phyloP scores from a whole-genome alignment of 92 coral and sea anemone species.

The Epizoanthus illoricatus region DNA sequence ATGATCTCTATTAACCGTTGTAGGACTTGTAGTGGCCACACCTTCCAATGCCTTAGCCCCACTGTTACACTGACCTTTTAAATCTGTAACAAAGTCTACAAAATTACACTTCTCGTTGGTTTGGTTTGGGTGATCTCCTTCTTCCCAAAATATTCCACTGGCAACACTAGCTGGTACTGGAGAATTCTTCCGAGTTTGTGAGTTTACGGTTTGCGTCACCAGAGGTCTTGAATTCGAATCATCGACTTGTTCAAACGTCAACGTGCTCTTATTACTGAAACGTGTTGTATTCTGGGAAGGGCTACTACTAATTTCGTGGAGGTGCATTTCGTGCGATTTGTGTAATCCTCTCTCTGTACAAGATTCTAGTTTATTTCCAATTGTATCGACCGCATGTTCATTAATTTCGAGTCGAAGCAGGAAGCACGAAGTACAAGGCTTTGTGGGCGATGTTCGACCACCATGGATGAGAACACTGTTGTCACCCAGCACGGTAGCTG shows the following conservation, averaged over 20 bases:
- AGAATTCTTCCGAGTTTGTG: neutral
- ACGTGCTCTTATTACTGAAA: neutral
- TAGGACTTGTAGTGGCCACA: neutral
- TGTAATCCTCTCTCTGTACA: neutral
- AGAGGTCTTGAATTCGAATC: neutral
- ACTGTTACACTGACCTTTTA: neutral
- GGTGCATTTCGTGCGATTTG: neutral
- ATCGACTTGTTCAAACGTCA: neutral
- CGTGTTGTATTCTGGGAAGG: neutral
- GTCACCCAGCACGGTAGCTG: constrained; percentile 55
- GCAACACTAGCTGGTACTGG: neutral
- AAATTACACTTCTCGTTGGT: neutral
- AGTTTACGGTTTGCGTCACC: neutral
- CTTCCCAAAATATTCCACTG: neutral
- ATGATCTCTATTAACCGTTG: neutral
- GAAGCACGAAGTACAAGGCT: constrained; percentile 54
- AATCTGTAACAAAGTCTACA: neutral
- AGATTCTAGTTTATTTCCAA: neutral
- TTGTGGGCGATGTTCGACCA: constrained; percentile 80
- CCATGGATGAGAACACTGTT: constrained; percentile 59
- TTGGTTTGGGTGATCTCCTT: neutral
- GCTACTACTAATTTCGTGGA: neutral
- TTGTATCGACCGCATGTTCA: neutral
- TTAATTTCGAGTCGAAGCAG: constrained; percentile 22
- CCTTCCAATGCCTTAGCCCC: neutral